These are phyloP conservation scores for Cerceris ruficornis DNA, from an alignment of 2,888 invertebrate species.

Conservation along the genomic window DNA sequence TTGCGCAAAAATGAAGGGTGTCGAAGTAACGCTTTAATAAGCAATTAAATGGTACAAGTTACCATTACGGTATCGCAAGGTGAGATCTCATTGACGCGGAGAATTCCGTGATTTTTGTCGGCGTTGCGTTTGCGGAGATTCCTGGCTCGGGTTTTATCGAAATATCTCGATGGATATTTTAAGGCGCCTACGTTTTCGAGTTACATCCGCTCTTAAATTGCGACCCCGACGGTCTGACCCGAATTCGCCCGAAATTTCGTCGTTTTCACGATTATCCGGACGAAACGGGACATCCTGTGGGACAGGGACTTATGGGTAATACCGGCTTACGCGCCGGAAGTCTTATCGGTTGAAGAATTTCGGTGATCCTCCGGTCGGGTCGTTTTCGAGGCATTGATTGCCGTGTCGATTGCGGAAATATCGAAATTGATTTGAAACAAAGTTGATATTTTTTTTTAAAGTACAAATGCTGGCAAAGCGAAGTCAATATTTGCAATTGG, in stretches of 20 bases:
- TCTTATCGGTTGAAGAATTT: neutral
- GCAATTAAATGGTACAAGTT: slow-evolving; percentile 1
- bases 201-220: slow-evolving; percentile 10
- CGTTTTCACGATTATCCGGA: slow-evolving; percentile 5
- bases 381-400: too few relatives aligned
- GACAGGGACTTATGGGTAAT: neutral
- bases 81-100: neutral
- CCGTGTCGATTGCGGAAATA: too few relatives aligned
- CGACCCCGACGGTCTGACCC: slow-evolving; percentile 17
- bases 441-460: too few relatives aligned
- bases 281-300: neutral
- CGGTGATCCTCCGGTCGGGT: neutral
- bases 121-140: too few relatives aligned
- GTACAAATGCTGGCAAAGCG: too few relatives aligned
- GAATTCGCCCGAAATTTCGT: slow-evolving; percentile 17
- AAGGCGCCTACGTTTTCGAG: neutral
- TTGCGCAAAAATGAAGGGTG: slow-evolving; percentile 3
- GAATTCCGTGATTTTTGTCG: neutral
- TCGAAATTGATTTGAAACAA: too few relatives aligned
- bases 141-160: neutral
- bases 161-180: neutral
- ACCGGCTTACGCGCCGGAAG: slow-evolving; percentile 14
- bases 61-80: neutral
- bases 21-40: neutral
- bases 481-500: too few relatives aligned